Evolutionary conservation across 2,888 invertebrate species (phyloP).

Genomic region (Campoplex nolae): DNA sequence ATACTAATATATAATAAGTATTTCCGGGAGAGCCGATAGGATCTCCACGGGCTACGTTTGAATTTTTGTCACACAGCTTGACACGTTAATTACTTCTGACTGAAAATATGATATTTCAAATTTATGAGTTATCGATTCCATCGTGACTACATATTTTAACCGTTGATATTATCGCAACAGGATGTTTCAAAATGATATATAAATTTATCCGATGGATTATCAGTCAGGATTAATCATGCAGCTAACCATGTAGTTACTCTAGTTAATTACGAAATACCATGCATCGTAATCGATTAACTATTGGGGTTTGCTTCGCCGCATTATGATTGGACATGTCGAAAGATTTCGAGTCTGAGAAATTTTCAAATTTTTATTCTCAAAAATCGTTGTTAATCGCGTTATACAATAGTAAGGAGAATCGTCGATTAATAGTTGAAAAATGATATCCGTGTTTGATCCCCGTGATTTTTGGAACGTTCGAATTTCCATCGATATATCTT

Average conservation of each 20-base stretch:
- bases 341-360: too few species aligned
- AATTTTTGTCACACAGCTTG: slow-evolving; percentile 45
- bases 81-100: slow-evolving; percentile 45
- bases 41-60: slow-evolving; percentile 26
- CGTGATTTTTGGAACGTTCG: background rate
- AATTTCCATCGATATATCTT: background rate
- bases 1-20: slow-evolving; percentile 34
- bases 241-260: background rate
- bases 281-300: background rate
- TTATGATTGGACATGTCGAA: background rate
- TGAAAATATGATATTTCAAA: slow-evolving; percentile 30
- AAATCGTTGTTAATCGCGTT: background rate
- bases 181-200: slow-evolving; percentile 27
- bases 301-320: background rate
- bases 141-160: background rate
- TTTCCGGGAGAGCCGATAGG: slow-evolving; percentile 43
- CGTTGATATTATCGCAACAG: slow-evolving; percentile 33
- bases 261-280: background rate
- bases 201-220: slow-evolving; percentile 25
- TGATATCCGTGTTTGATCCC: too few species aligned
- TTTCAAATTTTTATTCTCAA: too few species aligned
- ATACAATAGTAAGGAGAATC: too few species aligned
- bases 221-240: slow-evolving; percentile 26
- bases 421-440: background rate
- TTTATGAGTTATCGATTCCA: slow-evolving; percentile 50